Evolutionary conservation across 2,888 invertebrate species (phyloP), one percentile per base, ranked within the genome.

Genomic region (Metopia argyrocephala): DNA sequence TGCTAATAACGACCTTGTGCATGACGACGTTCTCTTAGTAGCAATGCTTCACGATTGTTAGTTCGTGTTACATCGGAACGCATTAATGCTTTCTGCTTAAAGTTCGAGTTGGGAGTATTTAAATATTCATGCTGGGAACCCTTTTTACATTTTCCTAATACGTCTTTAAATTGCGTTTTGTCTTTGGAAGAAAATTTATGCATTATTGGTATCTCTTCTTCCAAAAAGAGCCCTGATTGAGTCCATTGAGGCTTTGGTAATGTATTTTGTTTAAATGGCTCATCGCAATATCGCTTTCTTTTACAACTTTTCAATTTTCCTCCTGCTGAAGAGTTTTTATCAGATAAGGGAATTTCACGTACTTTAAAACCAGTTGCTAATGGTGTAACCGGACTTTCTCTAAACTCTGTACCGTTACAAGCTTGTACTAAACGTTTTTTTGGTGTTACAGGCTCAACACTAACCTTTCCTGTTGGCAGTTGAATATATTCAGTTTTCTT

Each of bases 371-470:
- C 86, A 20, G 75, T 18, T 2, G 80, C 48, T 20, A 54, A 68
- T 64, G 89, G 88, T 0, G 88, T 85, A n/a, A 83, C 57, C 0
- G 87, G 86, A 73, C 85, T 80, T 74, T 88, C 89, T 9, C 83
- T 85, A 20, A 89, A 89, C 70, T 84, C 83, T 45, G 66, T 62
- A 3, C 81, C 81, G 18, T 78, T 61, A 12, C 50, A 66, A 50
- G 78, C 68, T 23, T 25, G 23, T 5, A 59, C 69, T 21, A 84
- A 79, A 59, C 85, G 85, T 1, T 75, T 80, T 6, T 46, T 83
- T 5, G 90, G 90, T 0, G 89, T 87, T 5, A 84, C 38, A 2
- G 87, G 87, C 81, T 89, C 89, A 5, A 89, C 88, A 21, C 83
- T 78, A 2, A 90, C 85, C n/a, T 84, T 84, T n/a, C 90, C 89